Conservation (phyloP, 2,113 vertebrate genomes). For the Narcine bancroftii region DNA sequence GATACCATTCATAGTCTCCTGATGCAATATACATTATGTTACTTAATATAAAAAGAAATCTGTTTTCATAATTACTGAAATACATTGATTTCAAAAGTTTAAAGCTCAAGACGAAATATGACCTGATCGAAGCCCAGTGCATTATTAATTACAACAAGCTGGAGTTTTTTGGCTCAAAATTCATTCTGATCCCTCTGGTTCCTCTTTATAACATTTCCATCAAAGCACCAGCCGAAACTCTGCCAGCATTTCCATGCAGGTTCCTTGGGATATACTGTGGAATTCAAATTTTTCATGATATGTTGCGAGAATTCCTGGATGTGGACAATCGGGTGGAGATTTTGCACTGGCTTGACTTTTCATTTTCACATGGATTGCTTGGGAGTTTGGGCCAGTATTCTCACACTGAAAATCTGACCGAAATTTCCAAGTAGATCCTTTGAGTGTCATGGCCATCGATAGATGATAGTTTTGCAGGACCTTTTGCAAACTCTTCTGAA, state of each 20-base stretch:
- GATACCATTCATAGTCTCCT: background rate
- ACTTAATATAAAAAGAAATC: background rate
- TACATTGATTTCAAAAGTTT: background rate
- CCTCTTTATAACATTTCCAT: background rate
- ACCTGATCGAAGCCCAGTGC: background rate
- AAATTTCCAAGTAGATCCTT: background rate
- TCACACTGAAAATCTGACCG: background rate
- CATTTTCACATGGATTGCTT: no score
- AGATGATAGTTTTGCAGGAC: background rate
- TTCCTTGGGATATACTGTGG: background rate
- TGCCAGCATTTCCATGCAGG: background rate
- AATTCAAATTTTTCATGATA: background rate
- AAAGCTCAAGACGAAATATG: background rate
- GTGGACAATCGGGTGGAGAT: background rate
- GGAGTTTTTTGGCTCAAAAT: background rate
- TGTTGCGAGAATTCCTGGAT: background rate
- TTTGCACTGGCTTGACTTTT: no score
- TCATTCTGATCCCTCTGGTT: background rate
- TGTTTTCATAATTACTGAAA: background rate
- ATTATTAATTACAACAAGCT: background rate
- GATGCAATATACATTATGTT: background rate
- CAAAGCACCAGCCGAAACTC: background rate
- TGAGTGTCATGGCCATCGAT: background rate
- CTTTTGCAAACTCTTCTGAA: background rate
- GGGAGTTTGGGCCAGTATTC: background rate